Base-by-base conservation (phyloP, 2,888 invertebrate species). In the Trachelus iudaicus region DNA sequence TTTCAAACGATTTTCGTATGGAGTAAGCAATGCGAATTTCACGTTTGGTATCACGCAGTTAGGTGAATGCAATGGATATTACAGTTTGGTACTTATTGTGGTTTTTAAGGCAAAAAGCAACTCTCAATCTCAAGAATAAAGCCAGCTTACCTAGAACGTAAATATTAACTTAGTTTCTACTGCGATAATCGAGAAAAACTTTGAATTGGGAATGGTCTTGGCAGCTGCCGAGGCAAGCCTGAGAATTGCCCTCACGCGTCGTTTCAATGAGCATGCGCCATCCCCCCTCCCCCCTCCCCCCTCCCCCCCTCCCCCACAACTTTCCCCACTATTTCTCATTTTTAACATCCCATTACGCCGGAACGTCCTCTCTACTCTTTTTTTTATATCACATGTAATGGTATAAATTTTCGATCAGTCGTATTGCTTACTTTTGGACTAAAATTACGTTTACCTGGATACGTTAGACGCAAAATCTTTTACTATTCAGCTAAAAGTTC, bases 171-270 rank as follows among this genome's bases (percentile, higher is more conserved):
- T 69, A 75, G 79, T 76, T 79, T 69, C 75, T 75, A 35, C 73
- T 37, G 69, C 34, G 34, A 69, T 37, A 40, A 77, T 56, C 56
- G 31, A 76, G 75, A 79, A 79, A 77, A 79, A 76, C 56, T 56
- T 56, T 56, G 56, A 56, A 56, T 56, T 56, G 23, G 79, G 75
- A 76, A 69, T 69, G 75, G 75, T 75, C 68, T 35, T 69, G 11
- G 73, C 75, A 80, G 56, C 15, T 30, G 37, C 15, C 73, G 35
- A 34, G n/a, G 35, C 35, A 73, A 34, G 13, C 35, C 34, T 37
- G 73, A 34, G 30, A 73, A 35, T 35, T 73, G 73, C 34, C 1
- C 13, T 56, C 56, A 56, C 23, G 56, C 56, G 23, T 56, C 56
- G 56, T 56, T 23, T 15, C 9, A 56, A 56, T 23, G 56, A 9